A percentile compares a stretch with the other conserved stretches of the same genome.
Conservation (phyloP, 2,888 invertebrate genomes). For the Rhimphoctona megacephalus region DNA sequence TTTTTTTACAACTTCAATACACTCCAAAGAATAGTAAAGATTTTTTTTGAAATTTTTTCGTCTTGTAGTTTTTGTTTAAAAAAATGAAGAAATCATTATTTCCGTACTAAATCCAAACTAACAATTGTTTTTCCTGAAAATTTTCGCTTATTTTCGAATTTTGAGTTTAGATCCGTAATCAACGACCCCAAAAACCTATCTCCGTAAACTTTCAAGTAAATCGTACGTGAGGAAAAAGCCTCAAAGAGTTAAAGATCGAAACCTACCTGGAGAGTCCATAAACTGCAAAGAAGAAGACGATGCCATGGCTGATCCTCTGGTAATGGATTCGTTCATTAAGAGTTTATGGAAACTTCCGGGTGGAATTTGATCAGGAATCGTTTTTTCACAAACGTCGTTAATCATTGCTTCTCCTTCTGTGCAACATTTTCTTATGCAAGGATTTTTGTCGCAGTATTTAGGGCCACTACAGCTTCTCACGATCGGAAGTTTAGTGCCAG, state of each 20-base stretch:
- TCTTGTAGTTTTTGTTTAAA: too few relatives aligned
- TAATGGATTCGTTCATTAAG: slow-evolving; percentile 42
- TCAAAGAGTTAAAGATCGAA: background rate
- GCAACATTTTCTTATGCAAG: slow-evolving; percentile 84
- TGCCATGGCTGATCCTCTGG: background rate
- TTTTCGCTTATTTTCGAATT: too few relatives aligned
- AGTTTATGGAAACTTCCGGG: slow-evolving; percentile 56
- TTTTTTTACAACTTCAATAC: too few relatives aligned
- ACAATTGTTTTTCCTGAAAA: too few relatives aligned
- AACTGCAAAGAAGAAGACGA: background rate
- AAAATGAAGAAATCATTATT: too few relatives aligned
- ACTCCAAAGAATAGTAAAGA: too few relatives aligned
- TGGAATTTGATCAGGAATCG: slow-evolving; percentile 14
- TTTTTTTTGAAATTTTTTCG: too few relatives aligned
- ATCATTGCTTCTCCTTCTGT: slow-evolving; percentile 75
- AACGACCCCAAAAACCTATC: too few relatives aligned
- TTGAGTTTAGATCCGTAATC: too few relatives aligned
- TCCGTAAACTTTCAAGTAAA: background rate
- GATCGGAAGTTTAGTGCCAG: slow-evolving; percentile 47
- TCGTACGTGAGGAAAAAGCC: background rate
- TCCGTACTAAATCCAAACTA: too few relatives aligned
- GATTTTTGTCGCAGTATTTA: slow-evolving; percentile 72
- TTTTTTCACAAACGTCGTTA: slow-evolving; percentile 38
- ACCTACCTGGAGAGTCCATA: background rate
- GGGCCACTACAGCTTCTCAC: slow-evolving; percentile 69